Evolutionary conservation across 1,140 invertebrate species (phyloP).

Genomic region (Plodia interpunctella): DNA sequence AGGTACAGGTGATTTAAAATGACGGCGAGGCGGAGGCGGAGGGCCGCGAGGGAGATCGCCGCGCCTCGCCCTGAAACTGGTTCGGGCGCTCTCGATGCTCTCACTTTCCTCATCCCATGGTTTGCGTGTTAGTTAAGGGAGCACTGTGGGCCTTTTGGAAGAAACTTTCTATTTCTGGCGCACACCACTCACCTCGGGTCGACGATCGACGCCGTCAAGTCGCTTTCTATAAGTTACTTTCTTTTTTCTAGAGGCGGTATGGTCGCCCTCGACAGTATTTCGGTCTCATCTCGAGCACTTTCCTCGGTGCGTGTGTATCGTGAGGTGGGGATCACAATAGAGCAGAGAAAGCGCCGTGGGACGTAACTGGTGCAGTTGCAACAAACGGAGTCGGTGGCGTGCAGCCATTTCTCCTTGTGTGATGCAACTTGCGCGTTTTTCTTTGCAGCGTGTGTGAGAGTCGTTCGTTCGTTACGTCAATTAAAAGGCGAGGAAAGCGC

Average conservation of each 20-base stretch:
- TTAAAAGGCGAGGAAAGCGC: conserved; percentile 69
- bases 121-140: conserved; percentile 73
- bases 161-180: conserved; percentile 73
- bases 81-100: conserved; percentile 52
- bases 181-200: conserved; percentile 54
- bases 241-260: conserved; percentile 52
- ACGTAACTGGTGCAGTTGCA: conserved; percentile 62
- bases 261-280: conserved; percentile 31
- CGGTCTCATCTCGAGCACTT: conserved; percentile 38
- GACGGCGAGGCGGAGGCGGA: conserved; percentile 21
- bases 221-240: conserved; percentile 70
- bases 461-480: conserved; percentile 72
- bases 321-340: conserved; percentile 43
- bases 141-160: conserved; percentile 50
- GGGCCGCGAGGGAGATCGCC: conserved; percentile 22
- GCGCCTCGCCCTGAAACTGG: conserved; percentile 45
- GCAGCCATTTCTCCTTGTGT: conserved; percentile 69
- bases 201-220: conserved; percentile 51
- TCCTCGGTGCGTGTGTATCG: conserved; percentile 20
- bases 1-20: conserved; percentile 26
- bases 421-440: conserved; percentile 69
- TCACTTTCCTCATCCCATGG: conserved; percentile 61
- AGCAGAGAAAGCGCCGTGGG: conserved; percentile 43
- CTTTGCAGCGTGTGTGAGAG: conserved; percentile 61
- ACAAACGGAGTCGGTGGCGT: conserved; percentile 49